Base-by-base conservation (phyloP, 1,140 invertebrate genomes). In the Drosophila arawakana region DNA sequence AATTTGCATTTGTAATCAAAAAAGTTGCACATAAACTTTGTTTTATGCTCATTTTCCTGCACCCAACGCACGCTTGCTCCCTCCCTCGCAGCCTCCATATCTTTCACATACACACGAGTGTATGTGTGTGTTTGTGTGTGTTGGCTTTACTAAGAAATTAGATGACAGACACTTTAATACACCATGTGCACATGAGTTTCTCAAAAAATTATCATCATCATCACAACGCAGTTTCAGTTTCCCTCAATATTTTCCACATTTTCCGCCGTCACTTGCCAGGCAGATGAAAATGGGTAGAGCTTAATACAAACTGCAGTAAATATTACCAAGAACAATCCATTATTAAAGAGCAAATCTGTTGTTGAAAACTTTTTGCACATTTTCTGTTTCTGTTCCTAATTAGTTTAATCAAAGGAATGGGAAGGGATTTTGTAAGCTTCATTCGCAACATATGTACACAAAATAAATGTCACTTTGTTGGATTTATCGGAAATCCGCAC, bases 1-100 rank as follows among this genome's bases (percentile, higher is more conserved):
- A 88, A 88, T 88, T 88, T 88, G 84, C 84, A 88, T 88, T 89
- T 83, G 84, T 88, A 89, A 89, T 90, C 85, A 89, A 89, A 89
- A 30, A 89, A 89, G 84, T 89, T 89, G 74, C 84, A 78, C 78
- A 89, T 89, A 80, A 88, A 86, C 83, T 86, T 86, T 86, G 80
- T 86, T 88, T 86, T 80, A 86, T 88, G 83, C 83, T 86, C 83
- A 86, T 83, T 86, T 86, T 88, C 70, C 76, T 71, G 43, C 62
- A 63, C 76, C 46, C 70, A 77, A 41, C 41, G 44, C 39, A 30
- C 37, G 30, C 9, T 10, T 13, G 4, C 55, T n/a, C 30, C 21
- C 41, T 9, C 13, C 8, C 46, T 0, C 18, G 15, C 18, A 10
- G 6, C 21, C 3, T n/a, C 9, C 10, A 9, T 25, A 2, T 25